Conservation (phyloP, 2,888 invertebrate genomes). For the Automeris io region DNA sequence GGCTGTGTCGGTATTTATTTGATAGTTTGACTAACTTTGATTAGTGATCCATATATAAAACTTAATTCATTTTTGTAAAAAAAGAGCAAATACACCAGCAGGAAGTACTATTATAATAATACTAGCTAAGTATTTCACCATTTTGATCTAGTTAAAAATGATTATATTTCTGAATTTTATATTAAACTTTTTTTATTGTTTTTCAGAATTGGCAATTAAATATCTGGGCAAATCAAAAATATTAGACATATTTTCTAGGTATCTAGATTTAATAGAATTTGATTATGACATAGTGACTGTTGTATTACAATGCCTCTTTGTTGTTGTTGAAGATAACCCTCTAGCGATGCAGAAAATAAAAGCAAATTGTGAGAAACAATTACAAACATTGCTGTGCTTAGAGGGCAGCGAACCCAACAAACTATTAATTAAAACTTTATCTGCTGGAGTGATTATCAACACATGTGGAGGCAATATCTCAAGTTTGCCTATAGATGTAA, state of each 20-base stretch:
- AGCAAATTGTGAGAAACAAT: slow-evolving; percentile 56
- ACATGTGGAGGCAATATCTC: slow-evolving; percentile 60
- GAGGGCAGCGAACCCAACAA: slow-evolving; percentile 56
- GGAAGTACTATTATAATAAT: too few relatives aligned
- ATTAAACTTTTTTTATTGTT: slow-evolving; percentile 10
- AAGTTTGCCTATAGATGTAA: slow-evolving; percentile 55
- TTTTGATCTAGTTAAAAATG: too few relatives aligned
- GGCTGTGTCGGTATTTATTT: too few relatives aligned
- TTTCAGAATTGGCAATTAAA: slow-evolving; percentile 77
- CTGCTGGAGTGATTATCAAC: slow-evolving; percentile 78
- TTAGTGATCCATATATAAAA: too few relatives aligned
- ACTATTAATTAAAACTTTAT: slow-evolving; percentile 72
- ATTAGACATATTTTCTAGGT: slow-evolving; percentile 76
- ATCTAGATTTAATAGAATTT: slow-evolving; percentile 76
- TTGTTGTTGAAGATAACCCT: slow-evolving; percentile 83
- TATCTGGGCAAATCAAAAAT: slow-evolving; percentile 80
- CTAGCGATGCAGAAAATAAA: slow-evolving; percentile 74
- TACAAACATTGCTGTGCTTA: slow-evolving; percentile 52
- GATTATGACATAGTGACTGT: slow-evolving; percentile 75
- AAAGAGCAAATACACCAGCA: too few relatives aligned
- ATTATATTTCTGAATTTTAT: too few relatives aligned
- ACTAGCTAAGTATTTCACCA: too few relatives aligned
- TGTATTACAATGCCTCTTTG: slow-evolving; percentile 81
- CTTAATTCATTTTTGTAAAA: too few relatives aligned
- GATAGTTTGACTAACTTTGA: too few relatives aligned